Percentiles rank a stretch among this genome's conserved stretches.
These are phyloP conservation scores for Darevskia mixta DNA, from an alignment of 2,797 vertebrate species.

Conservation along the genomic window DNA sequence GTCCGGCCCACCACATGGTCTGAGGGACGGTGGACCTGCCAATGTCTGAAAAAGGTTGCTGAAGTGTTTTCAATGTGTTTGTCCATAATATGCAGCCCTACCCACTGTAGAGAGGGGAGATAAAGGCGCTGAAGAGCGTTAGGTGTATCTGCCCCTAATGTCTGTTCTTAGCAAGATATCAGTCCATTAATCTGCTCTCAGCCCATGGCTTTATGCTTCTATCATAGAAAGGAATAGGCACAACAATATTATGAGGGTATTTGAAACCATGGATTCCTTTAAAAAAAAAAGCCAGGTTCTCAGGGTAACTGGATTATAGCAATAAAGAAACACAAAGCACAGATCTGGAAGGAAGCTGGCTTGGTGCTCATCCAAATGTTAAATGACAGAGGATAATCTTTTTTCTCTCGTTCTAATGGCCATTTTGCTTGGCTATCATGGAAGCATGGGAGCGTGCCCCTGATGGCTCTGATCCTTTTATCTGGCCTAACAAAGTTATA, in stretches of 20 bases:
- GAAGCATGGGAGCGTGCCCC: not conserved
- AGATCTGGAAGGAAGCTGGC: constrained; percentile 40
- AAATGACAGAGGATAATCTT: constrained; percentile 37
- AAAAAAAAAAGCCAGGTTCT: constrained; percentile 56
- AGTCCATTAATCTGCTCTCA: not conserved
- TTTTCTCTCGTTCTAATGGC: not conserved
- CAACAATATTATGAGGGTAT: constrained; percentile 42
- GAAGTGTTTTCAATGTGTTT: not conserved
- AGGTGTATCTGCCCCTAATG: not conserved
- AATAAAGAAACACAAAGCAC: constrained; percentile 14
- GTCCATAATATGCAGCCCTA: not conserved
- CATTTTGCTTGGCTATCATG: not conserved
- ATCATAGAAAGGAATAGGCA: constrained; percentile 12
- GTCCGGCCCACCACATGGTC: too few relatives aligned
- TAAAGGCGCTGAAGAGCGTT: not conserved
- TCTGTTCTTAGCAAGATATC: not conserved
- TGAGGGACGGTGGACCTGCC: too few relatives aligned
- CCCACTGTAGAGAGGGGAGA: too few relatives aligned
- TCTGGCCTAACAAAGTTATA: constrained; percentile 1
- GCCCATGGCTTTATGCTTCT: not conserved
- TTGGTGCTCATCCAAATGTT: constrained; percentile 31
- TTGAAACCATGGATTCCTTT: constrained; percentile 48
- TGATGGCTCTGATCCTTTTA: not conserved
- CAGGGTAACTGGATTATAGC: constrained; percentile 56
- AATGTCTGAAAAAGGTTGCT: too few relatives aligned